phyloP scores from a whole-genome alignment of 2,888 invertebrate species.

The Patella pellucida region DNA sequence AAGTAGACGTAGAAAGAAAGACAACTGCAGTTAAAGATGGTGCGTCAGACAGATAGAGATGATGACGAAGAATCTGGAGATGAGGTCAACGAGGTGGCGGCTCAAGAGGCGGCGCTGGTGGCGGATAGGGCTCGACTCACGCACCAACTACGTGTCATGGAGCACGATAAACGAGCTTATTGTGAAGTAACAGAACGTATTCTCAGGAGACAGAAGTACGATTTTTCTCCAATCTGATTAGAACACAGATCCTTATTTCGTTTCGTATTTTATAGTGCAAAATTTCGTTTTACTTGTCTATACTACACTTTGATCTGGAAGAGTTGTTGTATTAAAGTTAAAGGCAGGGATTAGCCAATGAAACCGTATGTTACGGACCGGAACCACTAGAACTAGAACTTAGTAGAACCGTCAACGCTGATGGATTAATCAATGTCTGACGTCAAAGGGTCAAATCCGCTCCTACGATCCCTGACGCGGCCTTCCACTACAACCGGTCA shows the following conservation, averaged over 20 bases:
- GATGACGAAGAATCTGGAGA: not conserved
- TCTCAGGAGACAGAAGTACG: slow-evolving; percentile 69
- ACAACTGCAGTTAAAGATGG: not conserved
- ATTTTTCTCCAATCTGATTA: not conserved
- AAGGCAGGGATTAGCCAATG: no score
- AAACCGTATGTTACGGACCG: no score
- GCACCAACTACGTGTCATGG: slow-evolving; percentile 86
- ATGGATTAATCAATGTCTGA: no score
- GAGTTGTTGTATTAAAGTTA: not conserved
- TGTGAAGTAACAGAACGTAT: slow-evolving; percentile 79
- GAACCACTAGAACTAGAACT: no score
- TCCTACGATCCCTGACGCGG: no score
- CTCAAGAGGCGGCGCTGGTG: slow-evolving; percentile 73
- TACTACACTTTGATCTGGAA: not conserved
- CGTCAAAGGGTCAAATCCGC: no score
- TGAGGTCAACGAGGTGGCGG: slow-evolving; percentile 35
- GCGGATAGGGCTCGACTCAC: slow-evolving; percentile 83
- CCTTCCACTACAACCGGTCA: no score
- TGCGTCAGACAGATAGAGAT: not conserved
- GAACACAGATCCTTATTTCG: not conserved
- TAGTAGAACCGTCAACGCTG: no score
- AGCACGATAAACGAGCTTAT: slow-evolving; percentile 81
- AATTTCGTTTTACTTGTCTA: not conserved
- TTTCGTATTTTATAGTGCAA: not conserved
- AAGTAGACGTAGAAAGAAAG: not conserved